These are phyloP conservation scores for Molanna angustata DNA, from an alignment of 2,888 invertebrate genomes.

Conservation along the genomic window DNA sequence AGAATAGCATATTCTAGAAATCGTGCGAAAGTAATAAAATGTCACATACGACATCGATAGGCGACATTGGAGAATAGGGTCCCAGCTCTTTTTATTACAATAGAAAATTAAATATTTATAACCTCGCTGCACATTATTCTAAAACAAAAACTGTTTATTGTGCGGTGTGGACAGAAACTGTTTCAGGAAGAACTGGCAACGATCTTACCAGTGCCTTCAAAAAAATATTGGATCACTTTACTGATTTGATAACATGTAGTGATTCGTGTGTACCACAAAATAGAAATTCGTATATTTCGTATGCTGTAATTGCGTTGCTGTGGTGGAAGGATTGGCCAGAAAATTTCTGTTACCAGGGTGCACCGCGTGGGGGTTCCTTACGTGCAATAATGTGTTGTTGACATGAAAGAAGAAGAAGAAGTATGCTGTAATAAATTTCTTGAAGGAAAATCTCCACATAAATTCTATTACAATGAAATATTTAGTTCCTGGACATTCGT, in stretches of 20 bases:
- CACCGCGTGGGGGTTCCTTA: no score
- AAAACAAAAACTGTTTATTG: conserved; percentile 4
- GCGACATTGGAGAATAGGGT: no score
- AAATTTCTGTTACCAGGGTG: no score
- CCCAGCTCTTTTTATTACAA: conserved; percentile 8
- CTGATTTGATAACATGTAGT: conserved; percentile 12
- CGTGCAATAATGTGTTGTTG: no score
- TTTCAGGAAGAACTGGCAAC: conserved; percentile 5
- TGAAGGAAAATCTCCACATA: conserved; percentile 3
- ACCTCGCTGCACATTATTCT: conserved; percentile 5
- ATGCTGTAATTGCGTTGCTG: no score
- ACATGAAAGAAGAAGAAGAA: no score
- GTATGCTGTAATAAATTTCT: conserved; percentile 12
- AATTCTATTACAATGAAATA: conserved; percentile 3
- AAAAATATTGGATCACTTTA: conserved; percentile 13
- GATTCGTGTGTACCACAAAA: conserved; percentile 11
- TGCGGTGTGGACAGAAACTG: conserved; percentile 7
- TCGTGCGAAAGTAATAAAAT: no score
- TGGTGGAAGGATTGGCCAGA: no score
- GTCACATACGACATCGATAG: no score
- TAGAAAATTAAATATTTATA: conserved; percentile 10
- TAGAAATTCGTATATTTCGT: conserved; percentile 6
- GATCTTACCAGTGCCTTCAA: conserved; percentile 4
- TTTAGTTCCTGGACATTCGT: conserved; percentile 3
- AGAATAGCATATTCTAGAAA: no score